phyloP scores from a whole-genome alignment of 2,113 vertebrate species.

The Cochlearius cochlearius region DNA sequence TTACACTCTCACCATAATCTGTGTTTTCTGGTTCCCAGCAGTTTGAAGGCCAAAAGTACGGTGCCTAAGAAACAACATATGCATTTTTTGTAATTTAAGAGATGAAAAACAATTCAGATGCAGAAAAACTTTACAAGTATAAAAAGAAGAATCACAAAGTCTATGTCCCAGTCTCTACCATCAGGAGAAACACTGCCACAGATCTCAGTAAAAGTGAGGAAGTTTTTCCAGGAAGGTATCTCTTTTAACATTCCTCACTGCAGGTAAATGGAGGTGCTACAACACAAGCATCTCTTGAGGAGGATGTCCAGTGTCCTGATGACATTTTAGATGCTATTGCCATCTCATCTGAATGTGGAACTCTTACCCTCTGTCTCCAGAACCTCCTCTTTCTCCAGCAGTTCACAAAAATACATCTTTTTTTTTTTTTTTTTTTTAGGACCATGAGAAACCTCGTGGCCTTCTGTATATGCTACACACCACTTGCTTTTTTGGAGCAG shows the following conservation, averaged over 20 bases:
- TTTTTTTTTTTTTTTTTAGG: neutral
- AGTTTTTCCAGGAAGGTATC: neutral
- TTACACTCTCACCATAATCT: conserved; percentile 87
- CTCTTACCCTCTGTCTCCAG: neutral
- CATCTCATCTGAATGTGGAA: neutral
- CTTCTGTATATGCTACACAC: neutral
- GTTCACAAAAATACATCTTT: neutral
- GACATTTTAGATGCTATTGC: neutral
- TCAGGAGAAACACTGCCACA: neutral
- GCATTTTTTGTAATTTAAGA: neutral
- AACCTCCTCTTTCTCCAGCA: neutral
- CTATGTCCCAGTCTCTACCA: neutral
- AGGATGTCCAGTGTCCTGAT: neutral
- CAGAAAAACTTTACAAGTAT: neutral
- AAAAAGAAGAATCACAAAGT: neutral
- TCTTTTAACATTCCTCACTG: neutral
- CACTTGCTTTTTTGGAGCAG: neutral
- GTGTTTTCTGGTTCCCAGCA: conserved; percentile 99
- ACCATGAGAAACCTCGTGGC: neutral
- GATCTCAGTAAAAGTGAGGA: neutral
- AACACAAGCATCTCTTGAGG: neutral
- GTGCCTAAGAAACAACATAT: conserved; percentile 80
- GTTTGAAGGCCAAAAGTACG: conserved; percentile 97
- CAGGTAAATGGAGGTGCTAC: neutral
- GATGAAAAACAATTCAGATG: neutral